phyloP scores from a whole-genome alignment of 2,113 vertebrate genomes.

The Rhegmatorhina hoffmannsi region DNA sequence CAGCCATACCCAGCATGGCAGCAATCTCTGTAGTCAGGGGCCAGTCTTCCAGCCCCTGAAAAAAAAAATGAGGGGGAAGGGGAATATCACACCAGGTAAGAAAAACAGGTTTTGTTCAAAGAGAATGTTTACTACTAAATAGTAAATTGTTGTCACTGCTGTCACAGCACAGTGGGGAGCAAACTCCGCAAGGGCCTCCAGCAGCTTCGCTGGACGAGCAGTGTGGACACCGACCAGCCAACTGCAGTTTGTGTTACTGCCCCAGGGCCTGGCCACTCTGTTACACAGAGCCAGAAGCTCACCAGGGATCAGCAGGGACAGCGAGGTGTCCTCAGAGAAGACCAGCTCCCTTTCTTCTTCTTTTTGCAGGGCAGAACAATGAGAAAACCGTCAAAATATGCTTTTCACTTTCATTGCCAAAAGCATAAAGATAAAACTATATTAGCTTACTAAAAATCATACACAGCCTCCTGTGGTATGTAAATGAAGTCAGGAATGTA shows the following conservation, averaged over 20 bases:
- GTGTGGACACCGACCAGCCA: conserved; percentile 21
- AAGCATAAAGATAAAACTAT: not conserved
- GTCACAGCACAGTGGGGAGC: not conserved
- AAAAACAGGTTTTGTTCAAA: conserved; percentile 43
- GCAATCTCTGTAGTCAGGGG: conserved; percentile 13
- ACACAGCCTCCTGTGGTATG: not conserved
- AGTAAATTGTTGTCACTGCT: conserved; percentile 35
- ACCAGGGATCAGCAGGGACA: not conserved
- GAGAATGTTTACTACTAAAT: conserved; percentile 47
- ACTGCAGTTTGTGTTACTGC: not conserved
- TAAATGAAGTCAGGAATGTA: not conserved
- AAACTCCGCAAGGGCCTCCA: conserved; percentile 25
- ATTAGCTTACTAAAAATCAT: not conserved
- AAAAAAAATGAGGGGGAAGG: not conserved
- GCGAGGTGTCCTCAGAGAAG: not conserved
- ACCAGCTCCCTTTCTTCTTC: not conserved
- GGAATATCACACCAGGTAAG: not conserved
- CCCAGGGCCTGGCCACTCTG: not conserved
- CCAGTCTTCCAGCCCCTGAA: not conserved
- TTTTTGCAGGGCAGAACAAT: not conserved
- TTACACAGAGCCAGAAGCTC: not conserved
- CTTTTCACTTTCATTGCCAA: not conserved
- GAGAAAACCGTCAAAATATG: not conserved
- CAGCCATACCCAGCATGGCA: not conserved
- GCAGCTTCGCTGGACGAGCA: conserved; percentile 31